Percentiles rank a stretch among this genome's conserved stretches.
These are phyloP conservation scores for Rhynchomys soricoides DNA, from an alignment of 2,113 vertebrate species.

Conservation along the genomic window DNA sequence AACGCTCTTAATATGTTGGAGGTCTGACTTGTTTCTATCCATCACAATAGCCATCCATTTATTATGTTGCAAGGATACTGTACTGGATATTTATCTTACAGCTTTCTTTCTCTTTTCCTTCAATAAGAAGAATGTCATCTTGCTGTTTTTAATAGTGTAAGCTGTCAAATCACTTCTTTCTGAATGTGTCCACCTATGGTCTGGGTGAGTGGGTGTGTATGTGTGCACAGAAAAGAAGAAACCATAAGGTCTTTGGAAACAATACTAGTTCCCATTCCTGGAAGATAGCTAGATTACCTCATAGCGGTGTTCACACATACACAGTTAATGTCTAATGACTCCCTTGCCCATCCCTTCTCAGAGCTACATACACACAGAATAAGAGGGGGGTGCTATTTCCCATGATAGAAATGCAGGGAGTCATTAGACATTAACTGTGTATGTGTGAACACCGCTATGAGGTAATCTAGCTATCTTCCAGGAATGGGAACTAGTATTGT, in stretches of 20 bases:
- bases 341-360: not conserved
- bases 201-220: not conserved
- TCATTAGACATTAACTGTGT: not conserved
- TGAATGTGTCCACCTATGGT: not conserved
- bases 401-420: not conserved
- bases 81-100: not conserved
- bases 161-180: not conserved
- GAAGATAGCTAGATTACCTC: not conserved
- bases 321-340: not conserved
- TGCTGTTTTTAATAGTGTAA: slow-evolving; percentile 1
- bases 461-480: not conserved
- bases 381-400: not conserved
- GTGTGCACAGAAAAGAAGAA: not conserved
- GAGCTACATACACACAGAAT: not conserved
- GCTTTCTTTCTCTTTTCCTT: not conserved
- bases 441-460: not conserved
- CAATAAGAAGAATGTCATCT: not conserved
- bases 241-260: not conserved
- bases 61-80: not conserved
- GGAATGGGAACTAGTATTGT: not conserved
- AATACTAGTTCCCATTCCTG: not conserved
- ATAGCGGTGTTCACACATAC: not conserved
- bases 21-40: not conserved
- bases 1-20: not conserved
- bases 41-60: not conserved